phyloP scores from a whole-genome alignment of 1,140 invertebrate genomes.

The Meteorus sp. region DNA sequence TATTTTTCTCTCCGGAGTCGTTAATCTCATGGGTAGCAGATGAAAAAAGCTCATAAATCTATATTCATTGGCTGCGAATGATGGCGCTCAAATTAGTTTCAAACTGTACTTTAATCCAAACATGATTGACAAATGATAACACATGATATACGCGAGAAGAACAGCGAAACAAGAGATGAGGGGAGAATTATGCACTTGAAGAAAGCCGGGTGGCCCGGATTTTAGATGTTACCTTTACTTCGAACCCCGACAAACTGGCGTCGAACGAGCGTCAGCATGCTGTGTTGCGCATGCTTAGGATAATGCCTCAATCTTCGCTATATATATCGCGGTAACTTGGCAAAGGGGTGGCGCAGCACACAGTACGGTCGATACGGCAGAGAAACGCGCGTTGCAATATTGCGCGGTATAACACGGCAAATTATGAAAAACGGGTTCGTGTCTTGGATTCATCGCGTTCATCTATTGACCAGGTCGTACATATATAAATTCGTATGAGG shows the following conservation, averaged over 20 bases:
- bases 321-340: slow-evolving; percentile 18
- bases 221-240: slow-evolving; percentile 50
- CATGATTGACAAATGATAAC: too few species aligned
- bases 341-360: slow-evolving; percentile 34
- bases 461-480: background rate
- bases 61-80: too few species aligned
- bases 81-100: too few species aligned
- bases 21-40: too few species aligned
- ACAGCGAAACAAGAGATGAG: background rate
- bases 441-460: slow-evolving; percentile 28
- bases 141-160: background rate
- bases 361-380: slow-evolving; percentile 51
- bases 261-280: slow-evolving; percentile 36
- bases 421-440: slow-evolving; percentile 32
- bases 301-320: slow-evolving; percentile 29
- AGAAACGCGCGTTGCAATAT: too few species aligned
- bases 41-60: too few species aligned
- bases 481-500: background rate
- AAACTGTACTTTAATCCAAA: too few species aligned
- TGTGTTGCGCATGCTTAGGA: slow-evolving; percentile 47
- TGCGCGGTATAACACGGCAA: slow-evolving; percentile 14
- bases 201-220: slow-evolving; percentile 23
- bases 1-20: too few species aligned
- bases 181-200: background rate
- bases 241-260: slow-evolving; percentile 57